Conservation (phyloP, 1,140 invertebrate genomes). For the Tetramorium simillimum region DNA sequence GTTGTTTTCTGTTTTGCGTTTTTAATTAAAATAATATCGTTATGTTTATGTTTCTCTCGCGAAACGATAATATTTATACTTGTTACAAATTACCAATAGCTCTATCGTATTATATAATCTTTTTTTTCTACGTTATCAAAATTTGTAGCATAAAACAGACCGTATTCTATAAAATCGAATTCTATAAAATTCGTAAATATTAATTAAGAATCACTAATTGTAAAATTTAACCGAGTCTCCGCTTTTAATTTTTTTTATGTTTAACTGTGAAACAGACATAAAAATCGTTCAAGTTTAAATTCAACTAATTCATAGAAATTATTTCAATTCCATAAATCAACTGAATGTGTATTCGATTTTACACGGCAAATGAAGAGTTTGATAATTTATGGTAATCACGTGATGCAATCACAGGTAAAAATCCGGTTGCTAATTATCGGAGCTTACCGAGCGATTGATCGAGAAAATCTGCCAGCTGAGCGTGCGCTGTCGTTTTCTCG, state of each 20-base stretch:
- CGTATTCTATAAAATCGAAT: neutral
- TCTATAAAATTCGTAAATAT: neutral
- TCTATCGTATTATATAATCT: neutral
- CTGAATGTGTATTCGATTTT: neutral
- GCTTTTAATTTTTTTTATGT: too few relatives aligned
- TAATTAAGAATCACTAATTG: neutral
- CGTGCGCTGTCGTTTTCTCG: neutral
- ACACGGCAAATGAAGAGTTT: neutral
- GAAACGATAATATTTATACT: neutral
- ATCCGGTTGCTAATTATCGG: neutral
- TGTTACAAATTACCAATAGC: neutral
- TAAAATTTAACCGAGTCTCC: neutral
- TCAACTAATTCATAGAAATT: neutral
- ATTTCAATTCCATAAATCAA: neutral
- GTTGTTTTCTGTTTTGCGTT: neutral
- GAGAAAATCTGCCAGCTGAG: neutral
- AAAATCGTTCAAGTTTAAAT: neutral
- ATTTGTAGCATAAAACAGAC: slow-evolving; percentile 1
- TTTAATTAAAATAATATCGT: neutral
- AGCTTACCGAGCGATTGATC: slow-evolving; percentile 3
- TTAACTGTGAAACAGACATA: too few relatives aligned
- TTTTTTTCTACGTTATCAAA: neutral
- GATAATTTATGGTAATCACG: neutral
- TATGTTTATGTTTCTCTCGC: neutral
- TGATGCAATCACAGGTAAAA: too few relatives aligned